These are phyloP conservation scores for Troglohyphantes excavatus DNA, from an alignment of 2,888 invertebrate genomes.

Conservation along the genomic window DNA sequence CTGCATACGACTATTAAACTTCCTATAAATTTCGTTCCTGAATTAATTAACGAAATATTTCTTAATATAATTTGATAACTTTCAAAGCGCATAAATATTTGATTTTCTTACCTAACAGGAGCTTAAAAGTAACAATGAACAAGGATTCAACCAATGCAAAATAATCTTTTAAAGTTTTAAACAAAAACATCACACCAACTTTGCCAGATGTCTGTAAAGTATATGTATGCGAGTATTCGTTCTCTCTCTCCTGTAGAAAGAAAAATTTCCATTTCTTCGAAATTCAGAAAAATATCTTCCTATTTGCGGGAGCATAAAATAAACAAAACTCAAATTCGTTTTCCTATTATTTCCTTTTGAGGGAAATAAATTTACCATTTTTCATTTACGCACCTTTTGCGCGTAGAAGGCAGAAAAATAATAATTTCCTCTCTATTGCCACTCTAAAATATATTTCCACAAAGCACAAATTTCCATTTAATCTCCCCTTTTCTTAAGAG, in stretches of 20 bases:
- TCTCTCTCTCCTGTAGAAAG: no score
- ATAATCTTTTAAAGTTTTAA: background rate
- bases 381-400: conserved; percentile 12
- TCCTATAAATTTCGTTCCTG: no score
- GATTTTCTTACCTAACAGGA: no score
- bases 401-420: conserved; percentile 31
- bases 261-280: conserved; percentile 15
- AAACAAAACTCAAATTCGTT: conserved; percentile 33
- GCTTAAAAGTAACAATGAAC: no score
- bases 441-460: conserved; percentile 74
- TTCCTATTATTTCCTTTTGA: conserved; percentile 36
- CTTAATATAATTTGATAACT: no score
- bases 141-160: no score
- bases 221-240: background rate
- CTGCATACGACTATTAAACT: no score
- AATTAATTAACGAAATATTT: no score
- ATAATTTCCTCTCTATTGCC: conserved; percentile 71
- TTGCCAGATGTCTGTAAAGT: background rate
- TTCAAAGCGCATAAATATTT: no score
- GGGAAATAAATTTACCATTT: conserved; percentile 53
- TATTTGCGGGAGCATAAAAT: conserved; percentile 17
- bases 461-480: conserved; percentile 70
- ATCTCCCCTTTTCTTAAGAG: conserved; percentile 74
- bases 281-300: conserved; percentile 31
- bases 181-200: background rate